Base-by-base conservation (phyloP, 2,797 vertebrate genomes). In the Gallinago stenura region DNA sequence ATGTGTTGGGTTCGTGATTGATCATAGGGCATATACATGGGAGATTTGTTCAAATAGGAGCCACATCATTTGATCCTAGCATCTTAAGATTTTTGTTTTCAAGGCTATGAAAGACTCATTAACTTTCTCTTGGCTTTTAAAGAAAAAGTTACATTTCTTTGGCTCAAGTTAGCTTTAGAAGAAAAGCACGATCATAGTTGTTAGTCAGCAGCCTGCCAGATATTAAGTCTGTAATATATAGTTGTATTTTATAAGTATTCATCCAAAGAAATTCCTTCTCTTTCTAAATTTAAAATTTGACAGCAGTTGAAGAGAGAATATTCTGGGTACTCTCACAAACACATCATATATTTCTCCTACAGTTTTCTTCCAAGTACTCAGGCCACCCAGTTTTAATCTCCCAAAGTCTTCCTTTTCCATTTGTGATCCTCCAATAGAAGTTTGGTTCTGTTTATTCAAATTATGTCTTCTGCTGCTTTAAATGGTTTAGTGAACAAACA, bases 281-380 rank as follows among this genome's bases (percentile, higher is more conserved):
- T 76, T 93, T 89, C 28, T 88, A 88, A 77, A 83, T 83, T 91
- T 81, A 83, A 91, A 91, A 65, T 81, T 48, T 92, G 82, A 85
- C 82, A 95, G 24, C 24, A 83, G 37, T 75, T 91, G 78, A 89
- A 61, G 30, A 75, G 18, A 53, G 24, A 90, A 75, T 91, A 92
- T 84, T 81, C 83, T 87, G 94, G 65, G 35, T 90, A 95, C 39
- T 87, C 20, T 93, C 96, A 60, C 85, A 89, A 71, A 95, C 96
- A 95, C 89, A 68, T 97, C 33, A 87, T 25, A 83, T 70, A 90
- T 95, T 94, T 96, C 96, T 64, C 85, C 66, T 90, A 30, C 33
- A 60, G 73, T 97, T 93, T 41, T 2, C 50, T 83, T 35, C 13
- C 25, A 90, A 51, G 26, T 75, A 43, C 60, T 89, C 21, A 48